These are phyloP conservation scores for Rhorus exstirpatorius DNA, from an alignment of 2,888 invertebrate species.

Conservation along the genomic window DNA sequence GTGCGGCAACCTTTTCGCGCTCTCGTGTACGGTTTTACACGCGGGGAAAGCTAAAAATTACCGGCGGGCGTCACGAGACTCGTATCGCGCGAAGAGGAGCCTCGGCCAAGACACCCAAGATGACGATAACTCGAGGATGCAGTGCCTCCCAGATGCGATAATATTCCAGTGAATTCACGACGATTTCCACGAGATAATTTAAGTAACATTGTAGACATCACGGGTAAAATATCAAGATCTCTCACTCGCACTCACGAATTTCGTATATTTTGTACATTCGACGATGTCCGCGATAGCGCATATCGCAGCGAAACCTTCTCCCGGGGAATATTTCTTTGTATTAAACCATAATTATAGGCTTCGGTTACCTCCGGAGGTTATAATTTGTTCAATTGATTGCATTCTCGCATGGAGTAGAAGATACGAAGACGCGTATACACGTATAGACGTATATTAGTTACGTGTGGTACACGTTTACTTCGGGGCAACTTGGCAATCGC, in stretches of 20 bases:
- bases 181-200: slow-evolving; percentile 53
- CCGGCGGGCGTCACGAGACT: slow-evolving; percentile 24
- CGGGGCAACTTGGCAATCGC: no score
- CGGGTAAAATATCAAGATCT: slow-evolving; percentile 6
- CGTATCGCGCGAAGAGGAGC: slow-evolving; percentile 25
- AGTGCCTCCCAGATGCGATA: slow-evolving; percentile 43
- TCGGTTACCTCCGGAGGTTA: slow-evolving; percentile 35
- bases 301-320: slow-evolving; percentile 3
- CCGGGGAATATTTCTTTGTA: slow-evolving; percentile 53
- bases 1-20: slow-evolving; percentile 25
- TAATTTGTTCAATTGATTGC: slow-evolving; percentile 63
- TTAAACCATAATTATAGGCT: slow-evolving; percentile 45
- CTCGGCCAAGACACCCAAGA: slow-evolving; percentile 55
- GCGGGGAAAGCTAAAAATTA: slow-evolving; percentile 39
- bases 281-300: background rate
- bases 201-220: slow-evolving; percentile 32
- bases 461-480: background rate
- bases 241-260: slow-evolving; percentile 15
- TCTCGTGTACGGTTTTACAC: background rate
- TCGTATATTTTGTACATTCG: background rate
- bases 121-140: slow-evolving; percentile 48
- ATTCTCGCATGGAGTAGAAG: slow-evolving; percentile 8
- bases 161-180: slow-evolving; percentile 52
- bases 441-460: slow-evolving; percentile 8
- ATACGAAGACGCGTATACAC: background rate